Evolutionary conservation across 2,888 invertebrate genomes (phyloP), one percentile per base, ranked within the genome.

Genomic region (Cremastobaeus sp.): DNA sequence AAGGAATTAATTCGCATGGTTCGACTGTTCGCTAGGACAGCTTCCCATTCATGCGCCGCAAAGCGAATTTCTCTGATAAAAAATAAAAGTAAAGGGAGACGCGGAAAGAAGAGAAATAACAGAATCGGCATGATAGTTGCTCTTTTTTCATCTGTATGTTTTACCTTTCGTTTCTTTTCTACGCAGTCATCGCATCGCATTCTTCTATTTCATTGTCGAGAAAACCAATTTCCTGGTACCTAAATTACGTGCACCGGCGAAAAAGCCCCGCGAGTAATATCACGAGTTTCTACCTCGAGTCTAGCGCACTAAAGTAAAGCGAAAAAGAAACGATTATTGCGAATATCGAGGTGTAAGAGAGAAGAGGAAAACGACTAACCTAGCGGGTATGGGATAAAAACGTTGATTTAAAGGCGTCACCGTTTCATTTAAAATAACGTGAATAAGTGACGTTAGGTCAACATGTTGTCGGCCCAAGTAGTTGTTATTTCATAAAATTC

Each of bases 171-270:
- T 55, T 72, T 69, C 70, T 70, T 72, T 69, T 74, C 71, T 50
- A 74, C 74, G 70, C 69, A 71, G 72, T 73, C 79, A 76, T 81
- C 82, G 82, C 85, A 83, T 85, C 84, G 84, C 84, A 86, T 87
- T 87, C 86, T 87, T 87, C 87, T 87, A 87, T 87, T 87, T 87
- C 87, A 87, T 85, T 87, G 87, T 87, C 85, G 86, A 87, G 86
- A 87, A 87, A 87, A 87, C 87, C 87, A 87, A 87, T 87, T 87
- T 87, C 87, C 87, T 84, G 86, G 83, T 86, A 87, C 86, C 87
- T 86, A 87, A 87, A 87, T 87, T 87, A 87, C 86, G 84, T 85
- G 82, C 82, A 81, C 82, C 81, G 82, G 80, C 79, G 85, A 84
- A 86, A 85, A 86, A 86, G 84, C 83, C 77, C 79, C 65, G 73